Conservation (phyloP, 1,140 invertebrate species). For the Mizuhopecten yessoensis region DNA sequence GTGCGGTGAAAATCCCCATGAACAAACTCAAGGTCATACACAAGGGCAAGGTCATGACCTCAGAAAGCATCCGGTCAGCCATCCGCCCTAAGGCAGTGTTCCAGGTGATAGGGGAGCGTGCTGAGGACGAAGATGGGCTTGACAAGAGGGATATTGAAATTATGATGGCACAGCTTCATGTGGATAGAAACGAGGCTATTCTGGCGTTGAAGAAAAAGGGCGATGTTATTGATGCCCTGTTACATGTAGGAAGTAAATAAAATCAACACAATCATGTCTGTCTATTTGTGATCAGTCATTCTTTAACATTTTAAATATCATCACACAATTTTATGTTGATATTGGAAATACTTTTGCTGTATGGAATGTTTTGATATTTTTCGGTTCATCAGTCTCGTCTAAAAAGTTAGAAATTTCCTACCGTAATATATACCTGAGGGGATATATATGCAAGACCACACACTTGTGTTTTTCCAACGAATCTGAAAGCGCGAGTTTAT, state of each 20-base stretch:
- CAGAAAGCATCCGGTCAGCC: constrained; percentile 62
- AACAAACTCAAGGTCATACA: constrained; percentile 76
- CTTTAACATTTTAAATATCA: no score
- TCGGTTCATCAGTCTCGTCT: no score
- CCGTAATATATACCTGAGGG: no score
- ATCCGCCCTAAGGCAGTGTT: constrained; percentile 72
- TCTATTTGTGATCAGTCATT: no score
- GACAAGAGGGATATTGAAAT: constrained; percentile 73
- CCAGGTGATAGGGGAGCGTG: constrained; percentile 75
- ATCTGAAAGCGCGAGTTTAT: no score
- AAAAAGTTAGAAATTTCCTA: no score
- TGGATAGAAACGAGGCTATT: constrained; percentile 75
- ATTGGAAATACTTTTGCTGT: no score
- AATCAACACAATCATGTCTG: background rate
- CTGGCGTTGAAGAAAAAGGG: constrained; percentile 85
- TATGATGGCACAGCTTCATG: constrained; percentile 73
- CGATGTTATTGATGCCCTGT: constrained; percentile 84
- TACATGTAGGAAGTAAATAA: constrained; percentile 72
- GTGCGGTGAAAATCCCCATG: constrained; percentile 65
- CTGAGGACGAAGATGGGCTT: constrained; percentile 70
- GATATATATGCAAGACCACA: no score
- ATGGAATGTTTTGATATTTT: no score
- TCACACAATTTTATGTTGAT: no score
- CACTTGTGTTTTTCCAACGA: no score
- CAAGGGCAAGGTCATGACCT: constrained; percentile 73